These are phyloP conservation scores for Lepidocyrtoides sp. DNA, from an alignment of 2,888 invertebrate genomes.

Conservation along the genomic window DNA sequence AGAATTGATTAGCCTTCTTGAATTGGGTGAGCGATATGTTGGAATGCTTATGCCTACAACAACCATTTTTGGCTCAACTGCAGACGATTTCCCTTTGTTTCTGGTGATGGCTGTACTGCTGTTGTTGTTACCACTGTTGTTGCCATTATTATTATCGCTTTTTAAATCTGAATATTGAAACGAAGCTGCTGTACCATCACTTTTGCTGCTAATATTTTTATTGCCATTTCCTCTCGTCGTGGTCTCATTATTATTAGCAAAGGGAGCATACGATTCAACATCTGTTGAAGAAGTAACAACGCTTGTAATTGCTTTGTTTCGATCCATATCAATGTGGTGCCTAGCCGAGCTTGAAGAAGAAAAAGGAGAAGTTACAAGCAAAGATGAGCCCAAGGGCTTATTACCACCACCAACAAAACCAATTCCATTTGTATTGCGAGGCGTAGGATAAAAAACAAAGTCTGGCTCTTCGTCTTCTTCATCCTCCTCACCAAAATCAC, in stretches of 20 bases:
- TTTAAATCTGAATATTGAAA: conserved; percentile 65
- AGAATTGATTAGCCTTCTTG: conserved; percentile 60
- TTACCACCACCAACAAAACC: background rate
- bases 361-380: conserved; percentile 18
- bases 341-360: conserved; percentile 72
- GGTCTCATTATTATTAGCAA: conserved; percentile 76
- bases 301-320: conserved; percentile 75
- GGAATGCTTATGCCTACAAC: conserved; percentile 74
- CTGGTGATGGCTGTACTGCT: background rate
- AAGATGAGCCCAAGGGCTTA: conserved; percentile 46
- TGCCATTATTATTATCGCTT: conserved; percentile 19
- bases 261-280: conserved; percentile 74
- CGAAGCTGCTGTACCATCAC: background rate
- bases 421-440: conserved; percentile 5
- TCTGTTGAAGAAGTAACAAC: conserved; percentile 73
- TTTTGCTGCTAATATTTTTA: conserved; percentile 18
- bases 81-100: conserved; percentile 74
- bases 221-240: conserved; percentile 70
- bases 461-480: conserved; percentile 80
- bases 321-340: conserved; percentile 69
- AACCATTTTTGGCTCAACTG: conserved; percentile 71
- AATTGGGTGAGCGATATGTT: conserved; percentile 75
- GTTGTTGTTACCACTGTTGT: background rate
- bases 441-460: conserved; percentile 80
- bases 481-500: conserved; percentile 81